Evolutionary conservation across 2,888 invertebrate genomes (phyloP), one percentile per base, ranked within the genome.

Genomic region (Theretra japonica): DNA sequence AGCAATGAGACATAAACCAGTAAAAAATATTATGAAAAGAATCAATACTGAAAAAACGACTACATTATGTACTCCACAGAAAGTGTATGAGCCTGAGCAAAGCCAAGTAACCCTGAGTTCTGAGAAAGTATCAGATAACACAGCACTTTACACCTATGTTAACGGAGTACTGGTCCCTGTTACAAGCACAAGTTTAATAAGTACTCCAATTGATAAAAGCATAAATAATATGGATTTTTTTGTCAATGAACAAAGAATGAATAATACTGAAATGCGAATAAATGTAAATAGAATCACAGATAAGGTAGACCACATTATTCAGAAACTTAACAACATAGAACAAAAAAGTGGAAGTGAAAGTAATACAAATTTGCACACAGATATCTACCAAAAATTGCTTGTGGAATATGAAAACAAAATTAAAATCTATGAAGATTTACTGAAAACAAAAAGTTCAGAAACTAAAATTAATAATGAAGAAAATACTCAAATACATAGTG

Each of bases 401-500:
- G 73, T 74, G 65, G 93, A 93, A 81, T 94, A 93, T 90, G 93
- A 94, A 82, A 87, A 80, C 72, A 94, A 92, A 86, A 93, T 93
- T 68, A 89, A 87, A 79, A 72, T 75, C 5, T 92, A 92, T 85
- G 92, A 93, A 86, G 80, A 88, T n/a, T 74, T 89, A 68, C 78
- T 92, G 4, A 82, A 81, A 73, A 74, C 79, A 70, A 86, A 86
- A 79, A 78, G 79, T 21, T 75, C 79, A 69, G 80, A 82, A 74
- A 80, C 53, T 30, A 53, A 30, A 50, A 41, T 7, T 33, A 57
- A 11, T 50, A n/a, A 48, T 33, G 68, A 72, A 56, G 23, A 33
- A 53, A 70, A 78, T 72, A 23, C 72, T 69, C 77, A 76, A 73
- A 68, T 70, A 73, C 58, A 79, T 33, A 73, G 8, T 8, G 41